These are phyloP conservation scores for Tamias sibiricus DNA, from an alignment of 2,113 vertebrate genomes.

Conservation along the genomic window DNA sequence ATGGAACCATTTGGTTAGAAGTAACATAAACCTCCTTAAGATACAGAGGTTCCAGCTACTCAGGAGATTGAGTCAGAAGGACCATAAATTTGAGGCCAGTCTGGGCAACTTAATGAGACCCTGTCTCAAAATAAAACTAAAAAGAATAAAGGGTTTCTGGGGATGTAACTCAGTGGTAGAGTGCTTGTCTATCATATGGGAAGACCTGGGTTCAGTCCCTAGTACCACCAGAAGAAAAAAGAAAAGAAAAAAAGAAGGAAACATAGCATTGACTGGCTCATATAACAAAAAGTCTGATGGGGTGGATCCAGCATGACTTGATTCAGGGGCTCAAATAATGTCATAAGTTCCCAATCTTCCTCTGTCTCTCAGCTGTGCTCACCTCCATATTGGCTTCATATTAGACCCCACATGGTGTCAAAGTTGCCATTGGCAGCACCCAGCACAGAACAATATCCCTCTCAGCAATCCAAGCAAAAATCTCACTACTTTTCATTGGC, in stretches of 20 bases:
- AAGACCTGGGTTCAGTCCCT: too few relatives aligned
- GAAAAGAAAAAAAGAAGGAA: neutral
- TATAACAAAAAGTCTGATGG: neutral
- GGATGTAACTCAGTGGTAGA: too few relatives aligned
- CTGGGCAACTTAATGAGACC: too few relatives aligned
- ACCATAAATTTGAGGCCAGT: neutral
- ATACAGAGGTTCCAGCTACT: neutral
- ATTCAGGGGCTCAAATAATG: neutral
- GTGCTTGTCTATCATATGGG: too few relatives aligned
- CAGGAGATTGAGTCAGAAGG: neutral
- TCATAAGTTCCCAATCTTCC: neutral
- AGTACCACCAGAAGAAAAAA: neutral
- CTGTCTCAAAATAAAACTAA: too few relatives aligned
- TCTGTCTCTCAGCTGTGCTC: slow-evolving; percentile 10
- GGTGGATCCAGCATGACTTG: neutral
- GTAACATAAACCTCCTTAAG: slow-evolving; percentile 26
- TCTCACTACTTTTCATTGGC: neutral
- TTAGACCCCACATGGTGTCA: neutral
- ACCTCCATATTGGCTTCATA: neutral
- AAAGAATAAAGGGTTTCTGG: too few relatives aligned
- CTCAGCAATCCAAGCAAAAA: slow-evolving; percentile 22
- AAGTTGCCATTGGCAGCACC: neutral
- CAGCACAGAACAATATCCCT: neutral
- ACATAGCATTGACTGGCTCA: neutral
- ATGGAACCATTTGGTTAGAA: slow-evolving; percentile 3